Base-by-base conservation (phyloP, 2,888 invertebrate species). In the Embidobia sp. region DNA sequence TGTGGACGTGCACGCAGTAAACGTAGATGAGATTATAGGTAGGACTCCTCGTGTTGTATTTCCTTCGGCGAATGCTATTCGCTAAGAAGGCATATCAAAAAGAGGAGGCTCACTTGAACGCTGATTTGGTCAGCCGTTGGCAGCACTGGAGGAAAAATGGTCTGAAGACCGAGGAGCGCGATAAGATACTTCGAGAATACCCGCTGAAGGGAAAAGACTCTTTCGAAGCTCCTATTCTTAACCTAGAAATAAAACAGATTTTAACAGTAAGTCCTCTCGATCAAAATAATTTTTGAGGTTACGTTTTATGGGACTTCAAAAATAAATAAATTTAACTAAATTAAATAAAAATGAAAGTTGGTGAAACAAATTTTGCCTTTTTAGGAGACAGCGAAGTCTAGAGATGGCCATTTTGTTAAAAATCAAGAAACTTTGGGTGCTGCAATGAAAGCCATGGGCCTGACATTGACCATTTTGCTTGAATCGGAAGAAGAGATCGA, bases 181-280 rank as follows among this genome's bases (percentile, higher is more conserved):
- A 40, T 22, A 55, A 40, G 15, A 22, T n/a, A 15, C 2, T 55
- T 11, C 13, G n/a, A 26, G 35, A 55, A 15, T 55, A 55, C 13
- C 40, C 40, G 4, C 26, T 26, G 0, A 40, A 55, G 13, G 55
- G 57, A 3, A 53, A 37, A 15, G 5, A 22, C 10, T 59, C 59
- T 0, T 46, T 59, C 10, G 59, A 59, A 22, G 26, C 48, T 0
- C 63, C 63, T 1, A 18, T 11, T 8, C 19, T 63, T 2, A 63
- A 63, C 29, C 27, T 13, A 1, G 63, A 63, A 37, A 37, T 63
- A 4, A 63, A 63, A 40, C 48, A 63, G 8, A 63, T 63, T 27
- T 19, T 48, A 8, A 48, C 48, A n/a, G n/a, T n/a, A n/a, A n/a
- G n/a, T n/a, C n/a, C n/a, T n/a, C n/a, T n/a, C n/a, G n/a, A n/a